Evolutionary conservation across 2,113 vertebrate genomes (phyloP).

Genomic region (Eurystomus gularis): DNA sequence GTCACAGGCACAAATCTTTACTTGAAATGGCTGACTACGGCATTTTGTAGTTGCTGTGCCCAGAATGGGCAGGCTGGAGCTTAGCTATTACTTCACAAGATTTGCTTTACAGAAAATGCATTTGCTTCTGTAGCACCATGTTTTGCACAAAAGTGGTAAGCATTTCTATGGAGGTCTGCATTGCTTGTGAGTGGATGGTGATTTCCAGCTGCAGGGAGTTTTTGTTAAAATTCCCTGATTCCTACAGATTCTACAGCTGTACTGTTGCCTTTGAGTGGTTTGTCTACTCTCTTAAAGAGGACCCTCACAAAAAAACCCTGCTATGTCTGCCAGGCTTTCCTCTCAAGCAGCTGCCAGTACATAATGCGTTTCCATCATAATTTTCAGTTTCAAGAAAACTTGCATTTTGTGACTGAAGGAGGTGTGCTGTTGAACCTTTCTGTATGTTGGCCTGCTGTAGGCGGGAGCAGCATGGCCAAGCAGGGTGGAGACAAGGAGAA

Average conservation of each 20-base stretch:
- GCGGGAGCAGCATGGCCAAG: fast-evolving
- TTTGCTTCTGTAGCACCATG: background rate
- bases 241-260: background rate
- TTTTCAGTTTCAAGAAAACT: background rate
- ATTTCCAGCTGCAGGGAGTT: background rate
- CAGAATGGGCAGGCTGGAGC: background rate
- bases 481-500: fast-evolving
- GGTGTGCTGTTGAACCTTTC: fast-evolving
- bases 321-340: background rate
- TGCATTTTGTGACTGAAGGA: background rate
- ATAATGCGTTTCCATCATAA: background rate
- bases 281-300: background rate
- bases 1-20: background rate
- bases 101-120: background rate
- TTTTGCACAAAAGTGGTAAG: background rate
- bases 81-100: background rate
- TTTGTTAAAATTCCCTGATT: background rate
- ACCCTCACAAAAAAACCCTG: background rate
- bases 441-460: background rate
- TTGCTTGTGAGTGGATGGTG: background rate
- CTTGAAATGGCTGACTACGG: background rate
- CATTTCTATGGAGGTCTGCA: background rate
- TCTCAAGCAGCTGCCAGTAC: background rate
- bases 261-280: background rate
- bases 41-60: background rate